A percentile compares a stretch with the other conserved stretches of the same genome.
These are phyloP conservation scores for Strigamia transsilvanica DNA, from an alignment of 2,888 invertebrate genomes.

Conservation along the genomic window DNA sequence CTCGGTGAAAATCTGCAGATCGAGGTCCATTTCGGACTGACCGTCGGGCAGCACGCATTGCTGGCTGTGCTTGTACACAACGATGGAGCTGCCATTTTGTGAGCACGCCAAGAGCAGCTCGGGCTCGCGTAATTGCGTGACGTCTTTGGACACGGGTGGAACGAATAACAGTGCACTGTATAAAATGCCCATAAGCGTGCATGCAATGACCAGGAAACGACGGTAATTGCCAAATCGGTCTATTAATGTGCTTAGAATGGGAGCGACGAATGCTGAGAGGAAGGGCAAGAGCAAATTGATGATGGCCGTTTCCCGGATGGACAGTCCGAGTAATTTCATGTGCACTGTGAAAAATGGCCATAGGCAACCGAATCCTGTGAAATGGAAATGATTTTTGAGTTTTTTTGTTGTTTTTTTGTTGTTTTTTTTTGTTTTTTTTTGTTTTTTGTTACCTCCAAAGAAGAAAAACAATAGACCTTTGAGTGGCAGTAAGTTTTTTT, in stretches of 20 bases:
- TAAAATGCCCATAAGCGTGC: constrained; percentile 21
- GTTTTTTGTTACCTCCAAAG: constrained; percentile 74
- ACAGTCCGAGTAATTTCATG: constrained; percentile 88
- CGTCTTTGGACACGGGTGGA: constrained; percentile 7
- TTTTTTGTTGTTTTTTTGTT: neutral
- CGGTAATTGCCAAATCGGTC: constrained; percentile 68
- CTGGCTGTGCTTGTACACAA: neutral
- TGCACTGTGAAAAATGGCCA: constrained; percentile 87
- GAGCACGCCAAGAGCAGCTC: constrained; percentile 14
- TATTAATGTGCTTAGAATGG: constrained; percentile 81
- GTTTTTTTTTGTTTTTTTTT: constrained; percentile 62
- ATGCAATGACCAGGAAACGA: constrained; percentile 20
- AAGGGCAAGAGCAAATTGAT: constrained; percentile 87
- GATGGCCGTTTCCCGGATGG: constrained; percentile 85
- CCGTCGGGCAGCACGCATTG: neutral
- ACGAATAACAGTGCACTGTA: constrained; percentile 37
- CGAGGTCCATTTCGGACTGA: neutral
- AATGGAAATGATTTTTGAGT: neutral
- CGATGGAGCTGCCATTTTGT: constrained; percentile 23
- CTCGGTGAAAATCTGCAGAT: neutral
- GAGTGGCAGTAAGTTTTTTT: constrained; percentile 75
- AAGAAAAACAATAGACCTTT: constrained; percentile 83
- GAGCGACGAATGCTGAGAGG: constrained; percentile 68
- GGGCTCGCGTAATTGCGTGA: neutral
- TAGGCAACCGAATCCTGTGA: constrained; percentile 79